These are phyloP conservation scores for Megaceryle maxima DNA, from an alignment of 2,113 vertebrate species.

Conservation along the genomic window DNA sequence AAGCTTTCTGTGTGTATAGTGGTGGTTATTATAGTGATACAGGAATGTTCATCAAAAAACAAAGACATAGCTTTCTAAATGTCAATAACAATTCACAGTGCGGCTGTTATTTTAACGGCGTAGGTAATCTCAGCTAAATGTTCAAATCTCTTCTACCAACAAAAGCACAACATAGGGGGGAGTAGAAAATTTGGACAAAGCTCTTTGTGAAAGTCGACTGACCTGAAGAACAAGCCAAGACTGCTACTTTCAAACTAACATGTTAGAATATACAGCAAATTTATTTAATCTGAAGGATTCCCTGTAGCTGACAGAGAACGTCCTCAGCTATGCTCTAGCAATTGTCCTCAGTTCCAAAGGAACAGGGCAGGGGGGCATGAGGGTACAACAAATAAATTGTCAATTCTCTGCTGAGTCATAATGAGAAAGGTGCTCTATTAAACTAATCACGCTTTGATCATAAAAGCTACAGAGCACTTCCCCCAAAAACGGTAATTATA, in stretches of 20 bases:
- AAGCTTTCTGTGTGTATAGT: conserved; percentile 27
- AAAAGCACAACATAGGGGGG: conserved; percentile 1
- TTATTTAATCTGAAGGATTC: background rate
- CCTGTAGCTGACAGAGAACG: background rate
- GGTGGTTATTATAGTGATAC: background rate
- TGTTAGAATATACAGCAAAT: background rate
- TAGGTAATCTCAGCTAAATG: conserved; percentile 52
- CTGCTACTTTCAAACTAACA: background rate
- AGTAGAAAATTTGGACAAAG: conserved; percentile 24
- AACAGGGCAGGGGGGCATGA: background rate
- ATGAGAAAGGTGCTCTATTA: conserved; percentile 28
- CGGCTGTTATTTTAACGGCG: background rate
- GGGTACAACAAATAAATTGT: background rate
- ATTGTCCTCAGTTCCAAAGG: background rate
- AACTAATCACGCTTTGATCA: conserved; percentile 16
- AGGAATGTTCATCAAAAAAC: conserved; percentile 45
- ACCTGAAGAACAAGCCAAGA: background rate
- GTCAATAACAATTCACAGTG: conserved; percentile 48
- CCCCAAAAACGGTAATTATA: background rate
- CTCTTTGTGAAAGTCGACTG: background rate
- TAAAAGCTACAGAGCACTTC: conserved; percentile 37
- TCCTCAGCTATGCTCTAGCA: background rate
- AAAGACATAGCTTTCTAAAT: conserved; percentile 48
- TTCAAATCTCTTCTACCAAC: conserved; percentile 52
- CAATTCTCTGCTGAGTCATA: conserved; percentile 10